Evolutionary conservation across 2,113 vertebrate genomes (phyloP).

Genomic region (Dipodomys stephensi): DNA sequence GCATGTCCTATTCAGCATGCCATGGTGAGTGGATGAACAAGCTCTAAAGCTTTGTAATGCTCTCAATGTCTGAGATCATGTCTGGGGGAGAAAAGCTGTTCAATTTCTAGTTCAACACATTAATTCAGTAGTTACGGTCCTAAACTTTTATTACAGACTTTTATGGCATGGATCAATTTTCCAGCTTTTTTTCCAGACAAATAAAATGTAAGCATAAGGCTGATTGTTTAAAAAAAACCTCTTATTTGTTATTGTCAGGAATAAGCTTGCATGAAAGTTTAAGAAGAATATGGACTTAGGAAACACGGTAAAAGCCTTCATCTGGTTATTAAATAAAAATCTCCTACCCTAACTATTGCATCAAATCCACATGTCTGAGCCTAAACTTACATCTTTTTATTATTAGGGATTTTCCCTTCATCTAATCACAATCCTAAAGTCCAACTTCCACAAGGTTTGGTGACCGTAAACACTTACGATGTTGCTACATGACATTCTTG

Average conservation of each 20-base stretch:
- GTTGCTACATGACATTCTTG: background rate
- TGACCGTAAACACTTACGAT: background rate
- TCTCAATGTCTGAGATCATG: background rate
- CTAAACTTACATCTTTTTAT: background rate
- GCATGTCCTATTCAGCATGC: background rate
- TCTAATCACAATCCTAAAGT: background rate
- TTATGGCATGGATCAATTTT: slow-evolving; percentile 24
- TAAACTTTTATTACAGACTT: slow-evolving; percentile 51
- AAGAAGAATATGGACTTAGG: background rate
- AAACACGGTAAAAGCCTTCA: background rate
- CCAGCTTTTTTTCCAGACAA: slow-evolving; percentile 52
- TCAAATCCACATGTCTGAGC: background rate
- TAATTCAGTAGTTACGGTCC: background rate
- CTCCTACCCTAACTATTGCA: background rate
- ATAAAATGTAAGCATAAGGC: slow-evolving; percentile 49
- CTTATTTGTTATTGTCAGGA: slow-evolving; percentile 18
- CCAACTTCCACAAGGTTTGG: background rate
- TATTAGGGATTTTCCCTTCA: background rate
- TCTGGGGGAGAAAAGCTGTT: background rate
- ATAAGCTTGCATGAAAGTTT: slow-evolving; percentile 2
- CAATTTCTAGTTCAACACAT: background rate
- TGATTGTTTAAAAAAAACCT: background rate
- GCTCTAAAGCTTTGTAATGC: background rate
- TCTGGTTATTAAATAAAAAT: background rate
- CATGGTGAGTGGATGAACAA: background rate